Conservation (phyloP, 2,888 invertebrate species). For the Lasioglossum marginatum region DNA sequence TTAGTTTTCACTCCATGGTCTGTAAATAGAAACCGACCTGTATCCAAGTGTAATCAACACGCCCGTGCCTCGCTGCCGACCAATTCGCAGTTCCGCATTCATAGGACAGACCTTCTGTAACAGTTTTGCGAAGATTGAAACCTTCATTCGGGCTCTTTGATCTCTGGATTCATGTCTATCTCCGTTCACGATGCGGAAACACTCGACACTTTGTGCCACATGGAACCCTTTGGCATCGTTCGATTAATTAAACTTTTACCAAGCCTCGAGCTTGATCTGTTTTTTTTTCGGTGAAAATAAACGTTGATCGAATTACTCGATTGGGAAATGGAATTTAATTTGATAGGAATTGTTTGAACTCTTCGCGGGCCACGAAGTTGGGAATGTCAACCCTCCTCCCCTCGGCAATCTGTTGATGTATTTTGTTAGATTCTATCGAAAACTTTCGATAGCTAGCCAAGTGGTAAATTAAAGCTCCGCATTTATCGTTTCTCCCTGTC, state of each 20-base stretch:
- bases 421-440: neutral
- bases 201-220: neutral
- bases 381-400: neutral
- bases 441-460: constrained; percentile 12
- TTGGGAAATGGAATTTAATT: neutral
- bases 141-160: constrained; percentile 30
- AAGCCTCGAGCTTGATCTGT: neutral
- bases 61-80: neutral
- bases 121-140: constrained; percentile 39
- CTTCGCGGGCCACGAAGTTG: neutral
- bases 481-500: neutral
- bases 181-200: neutral
- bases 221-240: neutral
- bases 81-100: constrained; percentile 14
- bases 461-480: constrained; percentile 12
- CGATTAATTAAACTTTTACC: constrained; percentile 6
- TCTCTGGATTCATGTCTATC: neutral
- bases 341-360: constrained; percentile 4
- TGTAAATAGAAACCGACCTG: constrained; percentile 31
- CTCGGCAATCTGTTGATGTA: neutral
- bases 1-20: constrained; percentile 34
- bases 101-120: neutral
- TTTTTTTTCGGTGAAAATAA: neutral
- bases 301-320: neutral
- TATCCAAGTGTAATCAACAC: constrained; percentile 37